Percentiles rank a stretch among this genome's conserved stretches.
Evolutionary conservation across 2,888 invertebrate species (phyloP).

Genomic region (Agapostemon virescens): DNA sequence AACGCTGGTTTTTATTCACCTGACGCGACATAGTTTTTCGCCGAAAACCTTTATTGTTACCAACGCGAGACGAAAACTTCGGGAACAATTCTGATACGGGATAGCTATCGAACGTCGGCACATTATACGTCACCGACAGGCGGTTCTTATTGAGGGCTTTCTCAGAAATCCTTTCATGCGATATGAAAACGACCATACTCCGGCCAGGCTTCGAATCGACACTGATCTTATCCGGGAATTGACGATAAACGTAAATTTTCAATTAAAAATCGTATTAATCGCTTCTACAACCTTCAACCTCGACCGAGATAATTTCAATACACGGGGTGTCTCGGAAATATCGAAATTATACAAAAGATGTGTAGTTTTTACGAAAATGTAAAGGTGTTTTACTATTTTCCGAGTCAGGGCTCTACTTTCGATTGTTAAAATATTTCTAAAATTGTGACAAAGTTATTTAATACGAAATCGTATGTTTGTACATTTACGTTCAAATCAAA

Average conservation of each 20-base stretch:
- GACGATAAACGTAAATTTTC: background rate
- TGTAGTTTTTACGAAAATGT: too few species aligned
- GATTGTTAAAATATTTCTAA: too few species aligned
- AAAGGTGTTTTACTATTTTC: too few species aligned
- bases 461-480: too few species aligned
- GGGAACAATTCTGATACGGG: background rate
- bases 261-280: background rate
- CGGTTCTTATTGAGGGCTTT: background rate
- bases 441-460: too few species aligned
- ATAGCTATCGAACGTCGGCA: background rate
- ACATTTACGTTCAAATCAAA: too few species aligned
- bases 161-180: background rate
- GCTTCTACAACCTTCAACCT: too few species aligned
- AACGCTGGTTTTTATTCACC: background rate
- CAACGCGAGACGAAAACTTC: background rate
- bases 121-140: background rate
- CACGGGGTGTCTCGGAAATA: too few species aligned
- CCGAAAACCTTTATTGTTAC: conserved; percentile 3
- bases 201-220: background rate
- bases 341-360: too few species aligned
- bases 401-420: too few species aligned
- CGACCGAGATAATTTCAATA: too few species aligned
- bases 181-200: background rate
- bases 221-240: background rate
- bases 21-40: background rate